Percentiles rank a stretch among this genome's conserved stretches.
These are phyloP conservation scores for Vipera ursinii DNA, from an alignment of 2,797 vertebrate species.

Conservation along the genomic window DNA sequence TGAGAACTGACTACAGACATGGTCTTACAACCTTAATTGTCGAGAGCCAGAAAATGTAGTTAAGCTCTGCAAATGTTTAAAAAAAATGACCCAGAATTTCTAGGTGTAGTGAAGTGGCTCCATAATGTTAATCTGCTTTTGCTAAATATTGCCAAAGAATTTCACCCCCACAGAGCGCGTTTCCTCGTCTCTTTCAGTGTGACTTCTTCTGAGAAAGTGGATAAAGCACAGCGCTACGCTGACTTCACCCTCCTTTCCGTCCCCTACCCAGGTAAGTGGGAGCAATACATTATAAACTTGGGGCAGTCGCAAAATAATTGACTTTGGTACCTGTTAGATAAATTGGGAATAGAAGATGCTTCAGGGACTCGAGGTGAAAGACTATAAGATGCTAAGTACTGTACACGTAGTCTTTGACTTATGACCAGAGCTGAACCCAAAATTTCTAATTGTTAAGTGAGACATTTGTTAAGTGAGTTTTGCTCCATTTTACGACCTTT, in stretches of 20 bases:
- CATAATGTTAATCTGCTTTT: background rate
- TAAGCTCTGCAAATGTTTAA: background rate
- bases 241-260: constrained; percentile 96
- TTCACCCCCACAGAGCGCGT: background rate
- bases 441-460: background rate
- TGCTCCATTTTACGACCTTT: background rate
- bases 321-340: background rate
- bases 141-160: background rate
- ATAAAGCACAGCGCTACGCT: constrained; percentile 97
- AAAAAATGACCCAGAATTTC: background rate
- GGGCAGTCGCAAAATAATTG: background rate
- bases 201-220: constrained; percentile 97
- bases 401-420: background rate
- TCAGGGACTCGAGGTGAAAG: background rate
- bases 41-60: background rate
- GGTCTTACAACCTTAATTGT: background rate
- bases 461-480: background rate
- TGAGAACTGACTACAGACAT: background rate
- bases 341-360: too few relatives aligned
- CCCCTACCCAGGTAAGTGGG: constrained; percentile 91
- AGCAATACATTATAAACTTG: background rate
- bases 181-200: constrained; percentile 77
- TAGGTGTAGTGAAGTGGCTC: background rate
- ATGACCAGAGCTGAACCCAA: background rate
- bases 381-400: background rate